Evolutionary conservation across 2,113 vertebrate species (phyloP).

Genomic region (Patagioenas fasciata): DNA sequence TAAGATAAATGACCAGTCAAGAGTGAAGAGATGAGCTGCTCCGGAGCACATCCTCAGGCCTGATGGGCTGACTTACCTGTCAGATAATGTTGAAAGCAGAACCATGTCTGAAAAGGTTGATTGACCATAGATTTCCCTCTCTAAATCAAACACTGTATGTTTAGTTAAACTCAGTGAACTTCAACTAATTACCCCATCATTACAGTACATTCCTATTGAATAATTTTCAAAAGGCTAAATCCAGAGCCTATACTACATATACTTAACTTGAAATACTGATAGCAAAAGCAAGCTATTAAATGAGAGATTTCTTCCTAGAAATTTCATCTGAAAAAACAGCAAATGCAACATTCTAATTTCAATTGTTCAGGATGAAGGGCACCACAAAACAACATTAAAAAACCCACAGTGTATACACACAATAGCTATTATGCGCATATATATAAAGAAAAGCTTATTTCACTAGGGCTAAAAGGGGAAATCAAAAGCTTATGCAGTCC

Average conservation of each 20-base stretch:
- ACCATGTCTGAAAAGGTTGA: slow-evolving; percentile 69
- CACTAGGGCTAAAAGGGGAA: neutral
- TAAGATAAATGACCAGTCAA: slow-evolving; percentile 54
- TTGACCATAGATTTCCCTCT: slow-evolving; percentile 69
- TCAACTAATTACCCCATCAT: slow-evolving; percentile 72
- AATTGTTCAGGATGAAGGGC: neutral
- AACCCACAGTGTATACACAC: too few species aligned
- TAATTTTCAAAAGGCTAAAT: slow-evolving; percentile 6
- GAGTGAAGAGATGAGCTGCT: slow-evolving; percentile 61
- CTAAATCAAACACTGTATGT: slow-evolving; percentile 56
- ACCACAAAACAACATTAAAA: too few species aligned
- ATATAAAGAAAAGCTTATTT: neutral
- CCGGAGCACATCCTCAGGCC: slow-evolving; percentile 49
- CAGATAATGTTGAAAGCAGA: slow-evolving; percentile 50
- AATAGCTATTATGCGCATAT: too few species aligned
- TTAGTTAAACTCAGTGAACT: slow-evolving; percentile 64
- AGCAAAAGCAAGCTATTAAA: neutral
- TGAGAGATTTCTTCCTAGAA: neutral
- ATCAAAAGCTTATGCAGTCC: neutral
- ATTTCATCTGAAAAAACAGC: neutral
- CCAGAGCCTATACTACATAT: neutral
- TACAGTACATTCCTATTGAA: neutral
- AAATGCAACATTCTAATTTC: neutral
- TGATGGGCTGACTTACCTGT: slow-evolving; percentile 65
- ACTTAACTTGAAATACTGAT: neutral